A percentile compares a stretch with the other conserved stretches of the same genome.
Evolutionary conservation across 2,797 vertebrate species (phyloP).

Genomic region (Chelonia mydas): DNA sequence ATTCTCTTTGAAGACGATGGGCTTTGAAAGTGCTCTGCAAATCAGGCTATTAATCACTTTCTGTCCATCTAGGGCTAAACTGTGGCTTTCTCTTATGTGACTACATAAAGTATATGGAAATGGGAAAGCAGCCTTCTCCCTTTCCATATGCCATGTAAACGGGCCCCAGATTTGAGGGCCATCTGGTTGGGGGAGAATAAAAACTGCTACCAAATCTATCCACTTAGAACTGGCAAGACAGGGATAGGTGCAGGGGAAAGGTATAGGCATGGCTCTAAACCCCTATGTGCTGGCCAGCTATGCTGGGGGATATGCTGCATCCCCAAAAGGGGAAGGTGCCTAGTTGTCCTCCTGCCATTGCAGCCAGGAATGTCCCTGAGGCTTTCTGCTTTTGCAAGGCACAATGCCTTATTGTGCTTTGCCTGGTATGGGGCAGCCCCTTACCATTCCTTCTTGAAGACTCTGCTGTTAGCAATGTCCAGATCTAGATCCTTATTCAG

Average conservation of each 20-base stretch:
- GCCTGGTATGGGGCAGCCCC: background rate
- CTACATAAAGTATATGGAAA: background rate
- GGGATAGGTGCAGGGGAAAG: background rate
- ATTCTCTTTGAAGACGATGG: background rate
- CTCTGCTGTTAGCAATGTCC: fast-evolving
- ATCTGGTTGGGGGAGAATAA: background rate
- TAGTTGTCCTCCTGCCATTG: background rate
- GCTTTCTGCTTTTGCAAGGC: background rate
- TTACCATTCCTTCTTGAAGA: background rate
- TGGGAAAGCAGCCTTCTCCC: background rate
- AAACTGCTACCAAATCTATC: background rate
- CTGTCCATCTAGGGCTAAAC: background rate
- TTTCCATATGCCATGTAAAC: background rate
- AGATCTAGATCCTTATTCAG: background rate
- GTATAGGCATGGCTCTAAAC: fast-evolving
- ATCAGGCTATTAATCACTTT: background rate
- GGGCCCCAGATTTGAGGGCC: background rate
- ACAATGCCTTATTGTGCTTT: background rate
- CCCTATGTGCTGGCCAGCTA: background rate
- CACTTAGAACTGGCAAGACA: background rate
- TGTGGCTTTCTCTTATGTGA: background rate
- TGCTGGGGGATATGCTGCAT: background rate
- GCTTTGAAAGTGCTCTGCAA: fast-evolving
- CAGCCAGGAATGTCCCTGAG: background rate
- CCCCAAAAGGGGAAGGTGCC: background rate